A percentile compares a stretch with the other conserved stretches of the same genome.
Conservation (phyloP, 2,797 vertebrate species). For the Rhinophrynus dorsalis region DNA sequence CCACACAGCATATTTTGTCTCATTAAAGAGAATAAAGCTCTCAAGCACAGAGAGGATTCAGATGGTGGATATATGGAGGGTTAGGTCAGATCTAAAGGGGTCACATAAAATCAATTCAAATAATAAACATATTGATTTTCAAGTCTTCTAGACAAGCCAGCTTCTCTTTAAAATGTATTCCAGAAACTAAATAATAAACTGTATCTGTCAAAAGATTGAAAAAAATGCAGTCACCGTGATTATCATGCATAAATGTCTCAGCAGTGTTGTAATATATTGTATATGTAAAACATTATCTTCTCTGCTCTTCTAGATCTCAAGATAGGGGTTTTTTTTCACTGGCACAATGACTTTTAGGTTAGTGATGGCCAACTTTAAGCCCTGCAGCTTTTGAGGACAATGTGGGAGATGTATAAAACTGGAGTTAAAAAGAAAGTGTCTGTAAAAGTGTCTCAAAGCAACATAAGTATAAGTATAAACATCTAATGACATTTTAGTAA, state of each 20-base stretch:
- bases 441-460: no score
- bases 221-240: neutral
- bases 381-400: no score
- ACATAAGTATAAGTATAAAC: no score
- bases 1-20: constrained; percentile 20
- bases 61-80: constrained; percentile 9
- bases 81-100: constrained; percentile 21
- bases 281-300: no score
- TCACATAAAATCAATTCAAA: constrained; percentile 36
- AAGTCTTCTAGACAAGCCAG: neutral
- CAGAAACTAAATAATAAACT: constrained; percentile 10
- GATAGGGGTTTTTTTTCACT: no score
- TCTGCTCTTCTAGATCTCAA: no score
- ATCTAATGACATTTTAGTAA: no score
- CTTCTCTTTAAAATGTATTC: constrained; percentile 17
- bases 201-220: neutral
- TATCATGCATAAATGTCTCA: neutral
- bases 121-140: constrained; percentile 40
- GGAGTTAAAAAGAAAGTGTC: no score
- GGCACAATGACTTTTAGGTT: no score
- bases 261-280: no score
- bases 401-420: no score
- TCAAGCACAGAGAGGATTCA: constrained; percentile 3
- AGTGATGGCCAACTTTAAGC: no score
- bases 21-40: constrained; percentile 37